phyloP scores from a whole-genome alignment of 2,113 vertebrate species.

The Pavo muticus region DNA sequence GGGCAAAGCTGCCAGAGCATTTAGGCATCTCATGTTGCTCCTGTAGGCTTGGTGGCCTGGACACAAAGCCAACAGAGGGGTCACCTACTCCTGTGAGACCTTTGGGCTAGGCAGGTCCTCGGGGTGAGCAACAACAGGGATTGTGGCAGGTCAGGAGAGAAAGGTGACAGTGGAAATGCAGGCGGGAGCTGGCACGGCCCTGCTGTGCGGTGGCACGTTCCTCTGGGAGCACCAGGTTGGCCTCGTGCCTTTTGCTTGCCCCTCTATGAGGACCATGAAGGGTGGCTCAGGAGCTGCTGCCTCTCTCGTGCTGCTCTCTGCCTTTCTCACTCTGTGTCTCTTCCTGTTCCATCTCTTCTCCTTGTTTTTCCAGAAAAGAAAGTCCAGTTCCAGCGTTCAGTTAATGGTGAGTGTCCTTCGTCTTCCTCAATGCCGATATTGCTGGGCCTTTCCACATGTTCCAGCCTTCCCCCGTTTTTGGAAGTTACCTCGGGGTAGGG shows the following conservation, averaged over 20 bases:
- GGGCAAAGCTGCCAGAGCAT: neutral
- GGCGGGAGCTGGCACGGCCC: neutral
- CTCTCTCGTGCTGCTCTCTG: constrained; percentile 76
- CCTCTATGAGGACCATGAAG: constrained; percentile 29
- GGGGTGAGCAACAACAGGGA: neutral
- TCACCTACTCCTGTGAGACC: neutral
- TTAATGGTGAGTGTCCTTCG: constrained; percentile 92
- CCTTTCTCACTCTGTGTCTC: constrained; percentile 84
- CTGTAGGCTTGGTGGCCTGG: neutral
- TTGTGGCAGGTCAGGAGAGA: neutral
- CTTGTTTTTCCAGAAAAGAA: constrained; percentile 95
- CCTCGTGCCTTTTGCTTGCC: neutral
- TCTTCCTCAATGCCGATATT: constrained; percentile 82
- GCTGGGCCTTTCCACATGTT: constrained; percentile 77
- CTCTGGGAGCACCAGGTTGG: neutral
- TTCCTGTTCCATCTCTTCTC: constrained; percentile 91
- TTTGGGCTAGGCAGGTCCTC: neutral
- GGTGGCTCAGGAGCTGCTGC: constrained; percentile 70
- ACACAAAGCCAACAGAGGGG: neutral
- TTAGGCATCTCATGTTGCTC: neutral
- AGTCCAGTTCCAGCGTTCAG: constrained; percentile 94
- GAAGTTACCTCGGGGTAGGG: constrained; percentile 77
- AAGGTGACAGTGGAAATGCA: neutral
- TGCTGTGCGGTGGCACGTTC: neutral
- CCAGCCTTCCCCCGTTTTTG: constrained; percentile 76